Evolutionary conservation across 2,888 invertebrate genomes (phyloP), one percentile per base, ranked within the genome.

Genomic region (Nemotelus nigrinus): DNA sequence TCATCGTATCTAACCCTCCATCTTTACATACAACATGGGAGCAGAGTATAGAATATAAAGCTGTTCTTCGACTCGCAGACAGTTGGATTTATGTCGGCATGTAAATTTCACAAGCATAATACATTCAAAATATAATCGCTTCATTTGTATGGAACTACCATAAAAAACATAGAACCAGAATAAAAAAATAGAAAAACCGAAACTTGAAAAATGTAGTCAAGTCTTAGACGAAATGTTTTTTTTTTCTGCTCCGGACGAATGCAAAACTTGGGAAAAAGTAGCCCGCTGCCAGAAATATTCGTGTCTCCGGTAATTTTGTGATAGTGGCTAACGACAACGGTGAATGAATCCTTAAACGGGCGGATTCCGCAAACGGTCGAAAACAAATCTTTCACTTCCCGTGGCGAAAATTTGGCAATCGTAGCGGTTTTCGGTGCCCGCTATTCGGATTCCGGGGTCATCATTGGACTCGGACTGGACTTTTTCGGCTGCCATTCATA

Each of bases 371-470:
- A 76, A 76, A 76, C 10, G 76, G 76, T 65, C 53, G 76, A 84
- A 85, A 85, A 86, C 86, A 86, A 86, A 86, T 85, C 85, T 85
- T 82, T 83, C 80, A 82, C 82, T 85, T 86, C 86, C 86, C 85
- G 83, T 82, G 78, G 81, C 78, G 81, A 80, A 81, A 81, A 82
- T 82, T 81, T 81, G 82, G 80, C 80, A 79, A 72, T 80, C n/a
- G 55, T 65, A 57, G 65, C 41, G 53, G 39, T 76, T 76, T 67
- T 68, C 57, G 25, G n/a, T 5, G 67, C 44, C 25, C 43, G 3
- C 3, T n/a, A 39, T 50, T 67, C 70, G 25, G 53, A 70, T 70
- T 70, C 55, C 8, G 55, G 55, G 53, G 70, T 55, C 44, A 68
- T 68, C 67, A 68, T 50, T 44, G 70, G 70, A 55, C 53, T 43